These are phyloP conservation scores for Ellobius talpinus DNA, from an alignment of 2,113 vertebrate genomes.

Conservation along the genomic window DNA sequence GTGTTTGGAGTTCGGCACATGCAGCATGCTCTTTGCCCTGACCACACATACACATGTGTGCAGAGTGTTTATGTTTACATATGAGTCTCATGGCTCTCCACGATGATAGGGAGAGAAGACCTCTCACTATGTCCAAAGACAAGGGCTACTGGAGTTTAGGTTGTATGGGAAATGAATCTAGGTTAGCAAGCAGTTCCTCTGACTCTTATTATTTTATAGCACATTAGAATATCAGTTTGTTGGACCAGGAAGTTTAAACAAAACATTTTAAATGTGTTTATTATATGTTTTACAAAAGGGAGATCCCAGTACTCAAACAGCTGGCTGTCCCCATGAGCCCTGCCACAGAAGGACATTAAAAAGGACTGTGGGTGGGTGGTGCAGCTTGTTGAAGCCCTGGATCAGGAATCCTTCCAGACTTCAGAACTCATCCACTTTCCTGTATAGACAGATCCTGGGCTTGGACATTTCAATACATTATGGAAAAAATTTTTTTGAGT, in stretches of 20 bases:
- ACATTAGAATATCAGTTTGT: background rate
- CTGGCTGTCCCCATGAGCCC: background rate
- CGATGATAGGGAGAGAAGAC: background rate
- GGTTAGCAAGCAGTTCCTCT: background rate
- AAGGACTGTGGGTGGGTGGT: background rate
- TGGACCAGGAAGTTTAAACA: background rate
- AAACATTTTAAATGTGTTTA: background rate
- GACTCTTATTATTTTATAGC: background rate
- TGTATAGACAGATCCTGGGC: background rate
- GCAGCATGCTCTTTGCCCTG: background rate
- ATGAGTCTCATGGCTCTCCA: background rate
- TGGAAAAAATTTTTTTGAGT: no score
- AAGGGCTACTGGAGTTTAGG: background rate
- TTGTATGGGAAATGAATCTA: background rate
- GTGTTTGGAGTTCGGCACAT: background rate
- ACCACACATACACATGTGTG: background rate
- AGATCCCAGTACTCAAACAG: background rate
- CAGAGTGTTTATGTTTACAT: background rate
- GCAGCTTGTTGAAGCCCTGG: background rate
- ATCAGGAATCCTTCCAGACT: background rate
- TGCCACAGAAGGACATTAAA: background rate
- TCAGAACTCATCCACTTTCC: background rate
- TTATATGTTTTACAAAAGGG: constrained; percentile 14
- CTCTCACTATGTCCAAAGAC: background rate
- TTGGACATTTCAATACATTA: background rate